Evolutionary conservation across 37 sponge, comb jelly and placozoan genomes (phyloP), one percentile per base, ranked within the genome.

Genomic region (Eunapius fragilis): DNA sequence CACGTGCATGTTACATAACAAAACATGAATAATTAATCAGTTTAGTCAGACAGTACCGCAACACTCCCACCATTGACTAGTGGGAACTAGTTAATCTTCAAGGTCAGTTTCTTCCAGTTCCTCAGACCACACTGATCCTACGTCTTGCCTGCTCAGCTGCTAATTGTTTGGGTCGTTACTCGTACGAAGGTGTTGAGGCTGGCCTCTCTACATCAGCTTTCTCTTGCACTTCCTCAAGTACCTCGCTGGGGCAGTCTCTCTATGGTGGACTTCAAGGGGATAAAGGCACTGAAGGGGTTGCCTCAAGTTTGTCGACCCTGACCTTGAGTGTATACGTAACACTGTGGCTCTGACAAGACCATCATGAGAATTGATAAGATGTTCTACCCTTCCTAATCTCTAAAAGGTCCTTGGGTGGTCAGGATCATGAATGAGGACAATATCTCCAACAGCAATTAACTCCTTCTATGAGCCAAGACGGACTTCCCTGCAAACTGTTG

Each of bases 231-330:
- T 41, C 41, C 41, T 41, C 41, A 41, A 41, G 41, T 41, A 41
- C 41, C 41, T 41, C 6, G 41, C 41, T 41, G 41, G 41, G 41
- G 41, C 41, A 41, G 41, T 41, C 41, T 41, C 41, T 41, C 41
- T 41, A 41, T 41, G 41, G 41, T 41, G 41, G 58, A 38, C 74
- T 71, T 82, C 82, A 82, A 82, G 82, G 32, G 82, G 82, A 33
- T 82, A 82, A 25, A 82, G 38, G 25, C 17, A 37, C 25, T 82
- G 82, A 32, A 82, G 25, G 71, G 82, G 37, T 31, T 72, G 70
- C 25, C 58, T 31, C 71, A 82, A 12, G 31, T 3, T 74, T 13
- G 14, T 58, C 58, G 58, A 58, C n/a, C 75, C 32, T 22, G 31
- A 48, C 31, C 34, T 84, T 22, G 25, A 47, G 24, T 23, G 26